These are phyloP conservation scores for Trisateles emortualis DNA, from an alignment of 2,888 invertebrate species.

Conservation along the genomic window DNA sequence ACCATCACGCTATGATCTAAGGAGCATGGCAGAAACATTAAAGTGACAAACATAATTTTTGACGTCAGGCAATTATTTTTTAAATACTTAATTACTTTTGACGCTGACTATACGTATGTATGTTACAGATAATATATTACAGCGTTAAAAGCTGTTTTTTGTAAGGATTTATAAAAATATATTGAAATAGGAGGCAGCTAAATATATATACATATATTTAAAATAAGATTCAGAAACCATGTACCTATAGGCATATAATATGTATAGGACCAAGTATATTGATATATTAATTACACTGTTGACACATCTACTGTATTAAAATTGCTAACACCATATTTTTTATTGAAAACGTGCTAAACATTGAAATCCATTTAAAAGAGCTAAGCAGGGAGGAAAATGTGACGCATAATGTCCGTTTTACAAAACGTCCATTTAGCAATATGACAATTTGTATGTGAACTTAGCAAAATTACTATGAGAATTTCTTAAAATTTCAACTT, in stretches of 20 bases:
- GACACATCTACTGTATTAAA: constrained; percentile 39
- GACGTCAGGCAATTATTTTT: too few species aligned
- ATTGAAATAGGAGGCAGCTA: constrained; percentile 18
- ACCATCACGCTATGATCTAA: too few species aligned
- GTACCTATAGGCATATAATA: constrained; percentile 12
- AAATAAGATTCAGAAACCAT: constrained; percentile 7
- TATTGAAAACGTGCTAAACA: constrained; percentile 33
- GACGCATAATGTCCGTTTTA: too few species aligned
- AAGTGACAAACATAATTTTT: too few species aligned
- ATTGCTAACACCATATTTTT: constrained; percentile 36
- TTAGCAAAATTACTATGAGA: too few species aligned
- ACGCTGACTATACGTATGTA: background rate
- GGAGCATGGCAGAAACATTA: too few species aligned
- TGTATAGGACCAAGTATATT: constrained; percentile 16
- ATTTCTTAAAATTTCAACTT: too few species aligned
- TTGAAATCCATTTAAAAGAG: constrained; percentile 32
- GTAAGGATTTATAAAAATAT: constrained; percentile 7
- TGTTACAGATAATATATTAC: too few species aligned
- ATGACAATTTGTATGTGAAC: too few species aligned
- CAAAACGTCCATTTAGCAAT: too few species aligned
- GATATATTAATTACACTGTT: constrained; percentile 21
- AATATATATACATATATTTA: constrained; percentile 20
- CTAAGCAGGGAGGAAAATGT: constrained; percentile 34
- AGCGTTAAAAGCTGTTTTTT: background rate
- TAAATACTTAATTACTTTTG: too few species aligned